Base-by-base conservation (phyloP, 1,140 invertebrate genomes). In the Goniozus legneri region DNA sequence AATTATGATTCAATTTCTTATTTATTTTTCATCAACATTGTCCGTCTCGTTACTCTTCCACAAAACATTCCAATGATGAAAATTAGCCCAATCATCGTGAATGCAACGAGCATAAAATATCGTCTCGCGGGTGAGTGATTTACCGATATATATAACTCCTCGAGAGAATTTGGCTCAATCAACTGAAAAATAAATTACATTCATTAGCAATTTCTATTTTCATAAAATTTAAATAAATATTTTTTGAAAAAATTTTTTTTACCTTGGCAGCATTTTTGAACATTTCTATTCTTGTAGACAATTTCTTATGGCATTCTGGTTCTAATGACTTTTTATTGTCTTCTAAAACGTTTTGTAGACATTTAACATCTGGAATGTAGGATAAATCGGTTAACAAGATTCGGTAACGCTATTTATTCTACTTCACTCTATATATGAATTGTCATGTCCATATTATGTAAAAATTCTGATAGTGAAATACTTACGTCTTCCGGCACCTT, bases 401-500 rank as follows among this genome's bases (percentile, higher is more conserved):
- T 27, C 24, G 10, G 10, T 27, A 6, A 27, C 4, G 10, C 10
- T 4, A 27, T 27, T 27, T 6, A 4, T 27, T 6, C 10, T 27
- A 6, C 24, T 27, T 6, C 4, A 10, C 10, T 10, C 24, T 27
- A 27, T 27, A 27, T 27, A 51, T 42, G 34, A 45, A 27, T 27
- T 27, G 24, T 27, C 10, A 6, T 27, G 4, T 27, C 4, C 24
- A 6, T 27, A 6, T 27, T n/a, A n/a, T n/a, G n/a, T n/a, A n/a
- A n/a, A n/a, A n/a, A n/a, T n/a, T n/a, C n/a, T n/a, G n/a, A n/a
- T n/a, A n/a, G n/a, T n/a, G n/a, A 27, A 6, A 6, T 27, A 79
- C 82, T 78, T 75, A 92, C 89, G 84, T 79, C 88, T 81, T 47
- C 92, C 92, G 64, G 89, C 87, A 42, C 95, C 95, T 67, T 88